Base-by-base conservation (phyloP, 1,140 invertebrate species). In the Zaprionus inermis region DNA sequence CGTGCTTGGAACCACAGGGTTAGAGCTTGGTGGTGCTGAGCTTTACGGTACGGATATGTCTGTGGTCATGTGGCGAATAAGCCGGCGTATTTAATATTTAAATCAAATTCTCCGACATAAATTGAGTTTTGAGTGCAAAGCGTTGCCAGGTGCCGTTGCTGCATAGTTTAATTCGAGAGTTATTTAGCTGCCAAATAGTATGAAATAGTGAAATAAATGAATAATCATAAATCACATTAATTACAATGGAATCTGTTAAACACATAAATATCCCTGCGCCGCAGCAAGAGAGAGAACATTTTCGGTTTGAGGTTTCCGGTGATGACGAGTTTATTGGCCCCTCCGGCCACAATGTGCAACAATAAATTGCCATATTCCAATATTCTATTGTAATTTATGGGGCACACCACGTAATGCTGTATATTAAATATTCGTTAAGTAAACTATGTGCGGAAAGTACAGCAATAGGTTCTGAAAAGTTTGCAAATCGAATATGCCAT, bases 211-310 rank as follows among this genome's bases (percentile, higher is more conserved):
- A 80, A 79, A 71, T 65, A 71, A 83, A 86, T 88, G 79, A 83
- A 82, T 69, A 82, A 72, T 52, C 72, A 79, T 86, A 86, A 82
- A 86, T 86, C 78, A 86, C 36, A 79, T 88, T 88, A 79, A 79
- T 70, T 77, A 57, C 76, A 79, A 69, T 77, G 54, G n/a, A 54
- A 63, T 58, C 36, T 58, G 49, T n/a, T 51, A 38, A 58, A 38
- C 12, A 36, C 63, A 68, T 61, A 65, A 71, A 70, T 82, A 71
- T 69, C 78, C 60, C 24, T 60, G 52, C 54, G 24, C 36, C 44
- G 18, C 44, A 49, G 44, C 18, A 7, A 81, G 55, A 70, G 20
- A 32, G 34, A 58, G 24, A 55, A 24, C 32, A 67, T 30, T 56
- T 74, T 63, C 22, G 60, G 32, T 55, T 55, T 46, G 14, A 61